phyloP scores from a whole-genome alignment of 2,888 invertebrate genomes.

The Acrobasis consociella region DNA sequence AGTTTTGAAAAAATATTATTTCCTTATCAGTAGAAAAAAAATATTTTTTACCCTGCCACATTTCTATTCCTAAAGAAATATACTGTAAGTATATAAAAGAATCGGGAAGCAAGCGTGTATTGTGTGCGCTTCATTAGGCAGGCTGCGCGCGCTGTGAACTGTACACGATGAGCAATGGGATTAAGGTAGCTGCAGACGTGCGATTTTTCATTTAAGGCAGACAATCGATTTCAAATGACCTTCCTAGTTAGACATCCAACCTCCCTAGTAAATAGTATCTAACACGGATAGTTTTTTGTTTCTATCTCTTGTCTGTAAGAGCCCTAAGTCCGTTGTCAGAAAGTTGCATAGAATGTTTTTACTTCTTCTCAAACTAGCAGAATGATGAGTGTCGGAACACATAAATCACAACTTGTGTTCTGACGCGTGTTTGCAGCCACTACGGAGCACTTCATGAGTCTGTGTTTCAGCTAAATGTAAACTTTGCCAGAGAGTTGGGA shows the following conservation, averaged over 20 bases:
- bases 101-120: slow-evolving; percentile 3
- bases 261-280: background rate
- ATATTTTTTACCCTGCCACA: too few relatives aligned
- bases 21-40: too few relatives aligned
- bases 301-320: too few relatives aligned
- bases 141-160: background rate
- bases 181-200: background rate
- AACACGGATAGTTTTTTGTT: too few relatives aligned
- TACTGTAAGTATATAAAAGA: background rate
- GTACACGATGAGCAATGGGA: background rate
- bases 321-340: too few relatives aligned
- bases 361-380: background rate
- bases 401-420: slow-evolving; percentile 14
- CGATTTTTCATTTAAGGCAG: background rate
- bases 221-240: too few relatives aligned
- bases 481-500: background rate
- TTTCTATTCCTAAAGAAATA: background rate
- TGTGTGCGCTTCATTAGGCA: slow-evolving; percentile 15
- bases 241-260: background rate
- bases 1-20: too few relatives aligned
- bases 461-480: background rate
- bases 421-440: background rate
- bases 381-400: background rate
- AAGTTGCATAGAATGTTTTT: background rate
- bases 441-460: background rate